Conservation (phyloP, 2,797 vertebrate species). For the Brachyrhaphis roseni region DNA sequence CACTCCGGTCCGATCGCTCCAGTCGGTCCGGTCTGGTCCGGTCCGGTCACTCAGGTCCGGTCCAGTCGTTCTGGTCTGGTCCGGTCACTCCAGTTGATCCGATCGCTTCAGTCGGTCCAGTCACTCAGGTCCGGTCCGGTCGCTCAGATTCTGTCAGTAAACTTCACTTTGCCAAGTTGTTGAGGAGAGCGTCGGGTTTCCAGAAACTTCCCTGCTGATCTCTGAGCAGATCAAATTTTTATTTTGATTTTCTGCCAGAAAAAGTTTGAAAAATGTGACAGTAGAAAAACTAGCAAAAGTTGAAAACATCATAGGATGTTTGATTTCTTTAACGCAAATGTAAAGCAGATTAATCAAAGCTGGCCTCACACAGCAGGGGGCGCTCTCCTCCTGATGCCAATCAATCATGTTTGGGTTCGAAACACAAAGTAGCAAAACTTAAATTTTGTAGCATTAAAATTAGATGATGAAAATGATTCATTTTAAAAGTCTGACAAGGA, state of each 20-base stretch:
- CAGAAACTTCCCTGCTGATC: background rate
- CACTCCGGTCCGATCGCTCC: background rate
- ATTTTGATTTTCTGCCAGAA: background rate
- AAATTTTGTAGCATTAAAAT: background rate
- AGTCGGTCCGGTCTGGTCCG: no score
- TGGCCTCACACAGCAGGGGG: slow-evolving; percentile 30
- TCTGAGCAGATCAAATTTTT: background rate
- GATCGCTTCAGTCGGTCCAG: no score
- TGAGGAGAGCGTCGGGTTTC: background rate
- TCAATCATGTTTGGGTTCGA: background rate
- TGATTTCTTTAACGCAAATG: no score
- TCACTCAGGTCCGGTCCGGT: background rate
- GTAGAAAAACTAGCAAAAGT: background rate
- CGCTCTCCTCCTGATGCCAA: slow-evolving; percentile 25
- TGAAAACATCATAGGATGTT: background rate
- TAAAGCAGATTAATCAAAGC: no score
- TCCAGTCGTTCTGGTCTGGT: no score
- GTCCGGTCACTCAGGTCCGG: background rate
- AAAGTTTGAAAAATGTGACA: background rate
- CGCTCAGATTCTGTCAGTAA: background rate
- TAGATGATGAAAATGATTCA: background rate
- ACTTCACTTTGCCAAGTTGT: background rate
- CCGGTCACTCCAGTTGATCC: no score
- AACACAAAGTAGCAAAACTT: background rate
- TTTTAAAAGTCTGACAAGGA: background rate